Base-by-base conservation (phyloP, 2,888 invertebrate species). In the Himalopsyche tibetana region DNA sequence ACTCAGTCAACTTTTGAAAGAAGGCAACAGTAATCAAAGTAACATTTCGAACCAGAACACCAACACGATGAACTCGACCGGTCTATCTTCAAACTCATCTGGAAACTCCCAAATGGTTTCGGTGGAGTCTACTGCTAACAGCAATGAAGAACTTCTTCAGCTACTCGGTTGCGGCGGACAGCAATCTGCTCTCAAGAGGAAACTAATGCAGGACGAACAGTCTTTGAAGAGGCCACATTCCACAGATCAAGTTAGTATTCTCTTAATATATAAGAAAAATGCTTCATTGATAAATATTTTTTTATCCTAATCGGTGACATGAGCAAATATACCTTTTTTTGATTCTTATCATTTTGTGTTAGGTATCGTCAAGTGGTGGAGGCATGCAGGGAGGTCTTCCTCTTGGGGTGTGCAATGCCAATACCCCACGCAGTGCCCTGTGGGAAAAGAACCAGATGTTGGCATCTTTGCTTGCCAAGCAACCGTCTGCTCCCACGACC, bases 391-490 rank as follows among this genome's bases (percentile, higher is more conserved):
- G 90, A 19, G 84, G 85, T 40, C 94, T 93, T 84, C 63, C 63
- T 19, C 19, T 63, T 0, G 63, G 63, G 9, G n/a, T 28, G 63
- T n/a, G n/a, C 19, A 63, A 63, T 28, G 28, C 63, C 19, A 84
- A 55, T 56, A 56, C 84, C n/a, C 63, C 63, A 4, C 63, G 63
- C 63, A 96, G 96, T 89, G 95, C 95, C 89, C 93, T 98, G 83
- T 96, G 96, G 91, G 96, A 96, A 91, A 96, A 95, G 91, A 98
- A 98, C 91, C 95, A 96, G 91, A 97, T 98, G 95, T 93, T 98
- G 89, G 97, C 97, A 63, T 95, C 95, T 79, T 92, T 98, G 89
- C 92, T 98, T 90, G 97, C 96, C 84, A 96, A 96, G 90, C 95
- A 96, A 89, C 95, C 95, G 88, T 94, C 95, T 42, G 92, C 94